Evolutionary conservation across 2,888 invertebrate genomes (phyloP), one percentile per base, ranked within the genome.

Genomic region (Chelonus formosanus): DNA sequence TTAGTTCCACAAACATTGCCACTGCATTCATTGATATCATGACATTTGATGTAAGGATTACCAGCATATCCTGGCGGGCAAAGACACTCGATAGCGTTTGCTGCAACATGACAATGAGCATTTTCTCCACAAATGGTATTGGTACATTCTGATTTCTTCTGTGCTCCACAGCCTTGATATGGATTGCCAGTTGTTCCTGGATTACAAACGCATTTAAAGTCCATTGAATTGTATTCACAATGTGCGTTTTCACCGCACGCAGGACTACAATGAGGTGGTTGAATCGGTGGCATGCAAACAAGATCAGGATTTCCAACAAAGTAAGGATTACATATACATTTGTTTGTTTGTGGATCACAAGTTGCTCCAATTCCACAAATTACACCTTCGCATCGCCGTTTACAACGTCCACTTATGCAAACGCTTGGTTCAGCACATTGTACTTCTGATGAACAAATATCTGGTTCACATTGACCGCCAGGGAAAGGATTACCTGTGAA

Each of bases 401-500:
- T 93, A 82, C 96, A 96, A 68, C 96, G 89, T 35, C 95, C 95
- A 31, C 92, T 90, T 69, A 96, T 92, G 80, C 96, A 96, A 2
- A 93, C 89, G 75, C 92, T 89, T 0, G 93, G 92, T 57, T 91
- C 90, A 40, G 89, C 89, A 75, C 96, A 96, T 0, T 93, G 92
- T 60, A 91, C 86, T 0, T 89, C 88, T 3, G 90, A 87, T 0
- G 93, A 93, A 82, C 96, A 96, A 61, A 93, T 87, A 83, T 95
- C 95, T 60, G 92, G 90, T 63, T 88, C 87, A 79, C 96, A 96
- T 63, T 88, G 88, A 47, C 96, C 96, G 35, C 96, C 96, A 1
- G 95, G 93, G 86, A 96, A 96, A 5, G 96, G 95, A 85, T 96
- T 96, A 31, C 96, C 96, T 65, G 91, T 89, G 82, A 91, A 92